Percentiles rank a stretch among this genome's conserved stretches.
Evolutionary conservation across 2,113 vertebrate species (phyloP).

Genomic region (Motacilla tschutschensis): DNA sequence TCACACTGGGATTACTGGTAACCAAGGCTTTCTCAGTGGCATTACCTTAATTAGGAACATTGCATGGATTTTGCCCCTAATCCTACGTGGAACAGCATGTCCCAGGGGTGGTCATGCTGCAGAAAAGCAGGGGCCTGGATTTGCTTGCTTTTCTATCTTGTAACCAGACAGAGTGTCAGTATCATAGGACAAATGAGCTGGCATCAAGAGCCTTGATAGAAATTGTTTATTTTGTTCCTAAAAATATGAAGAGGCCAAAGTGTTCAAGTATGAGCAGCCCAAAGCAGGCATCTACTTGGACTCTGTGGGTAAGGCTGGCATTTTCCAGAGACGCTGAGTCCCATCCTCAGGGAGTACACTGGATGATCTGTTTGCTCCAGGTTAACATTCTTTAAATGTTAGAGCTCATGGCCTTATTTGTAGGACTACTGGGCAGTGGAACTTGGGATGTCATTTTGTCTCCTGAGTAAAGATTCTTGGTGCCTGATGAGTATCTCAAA

Average conservation of each 20-base stretch:
- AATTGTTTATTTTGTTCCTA: slow-evolving; percentile 56
- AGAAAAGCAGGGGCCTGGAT: neutral
- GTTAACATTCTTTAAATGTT: neutral
- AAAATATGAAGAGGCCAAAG: slow-evolving; percentile 21
- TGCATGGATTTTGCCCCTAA: neutral
- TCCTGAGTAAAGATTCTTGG: neutral
- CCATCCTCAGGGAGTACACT: neutral
- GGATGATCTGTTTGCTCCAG: neutral
- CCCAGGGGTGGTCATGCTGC: neutral
- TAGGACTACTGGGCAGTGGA: neutral
- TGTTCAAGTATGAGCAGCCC: neutral
- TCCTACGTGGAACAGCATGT: neutral
- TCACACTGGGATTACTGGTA: neutral
- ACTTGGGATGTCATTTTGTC: neutral
- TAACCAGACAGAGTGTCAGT: neutral
- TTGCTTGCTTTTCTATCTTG: slow-evolving; percentile 25
- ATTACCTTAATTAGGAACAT: slow-evolving; percentile 24
- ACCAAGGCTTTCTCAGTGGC: neutral
- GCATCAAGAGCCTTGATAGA: neutral
- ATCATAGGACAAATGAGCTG: neutral
- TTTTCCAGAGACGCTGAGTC: neutral
- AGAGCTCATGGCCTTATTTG: neutral
- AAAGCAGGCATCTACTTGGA: slow-evolving; percentile 5
- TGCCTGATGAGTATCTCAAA: neutral
- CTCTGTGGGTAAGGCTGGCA: neutral